A percentile compares a stretch with the other conserved stretches of the same genome.
These are phyloP conservation scores for Tragelaphus strepsiceros DNA, from an alignment of 2,113 vertebrate genomes.

Conservation along the genomic window DNA sequence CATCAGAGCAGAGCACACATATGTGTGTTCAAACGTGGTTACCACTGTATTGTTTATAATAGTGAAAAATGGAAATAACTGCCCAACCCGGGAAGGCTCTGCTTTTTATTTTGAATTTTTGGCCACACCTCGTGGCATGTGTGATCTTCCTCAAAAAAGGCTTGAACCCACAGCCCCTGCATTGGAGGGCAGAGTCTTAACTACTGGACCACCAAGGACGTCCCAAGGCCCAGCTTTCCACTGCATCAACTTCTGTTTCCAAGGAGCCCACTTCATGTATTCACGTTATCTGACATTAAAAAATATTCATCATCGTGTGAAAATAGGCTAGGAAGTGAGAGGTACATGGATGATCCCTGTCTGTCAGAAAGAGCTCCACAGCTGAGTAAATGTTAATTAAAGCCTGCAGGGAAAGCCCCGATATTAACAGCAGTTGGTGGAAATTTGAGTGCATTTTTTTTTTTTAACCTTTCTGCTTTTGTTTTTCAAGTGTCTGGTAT, in stretches of 20 bases:
- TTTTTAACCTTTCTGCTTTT: not conserved
- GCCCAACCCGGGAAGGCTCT: not conserved
- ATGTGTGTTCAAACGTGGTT: not conserved
- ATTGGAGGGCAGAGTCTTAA: not conserved
- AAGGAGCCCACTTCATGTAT: not conserved
- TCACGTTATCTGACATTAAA: not conserved
- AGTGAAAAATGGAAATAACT: not conserved
- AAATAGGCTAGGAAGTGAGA: not conserved
- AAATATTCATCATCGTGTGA: not conserved
- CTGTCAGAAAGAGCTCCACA: not conserved
- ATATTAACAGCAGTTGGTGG: not conserved
- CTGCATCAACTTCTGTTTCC: not conserved
- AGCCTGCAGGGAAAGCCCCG: not conserved
- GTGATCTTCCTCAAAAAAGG: not conserved
- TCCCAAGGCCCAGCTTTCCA: not conserved
- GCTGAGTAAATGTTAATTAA: not conserved
- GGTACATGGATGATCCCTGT: not conserved
- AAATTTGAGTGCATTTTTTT: no score
- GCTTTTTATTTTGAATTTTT: not conserved
- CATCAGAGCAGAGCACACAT: not conserved
- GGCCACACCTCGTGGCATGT: not conserved
- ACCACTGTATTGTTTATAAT: not conserved
- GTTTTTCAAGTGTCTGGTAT: not conserved
- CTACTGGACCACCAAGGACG: not conserved
- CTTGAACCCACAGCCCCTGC: not conserved